Base-by-base conservation (phyloP, 2,888 invertebrate species). In the Bombylius major region DNA sequence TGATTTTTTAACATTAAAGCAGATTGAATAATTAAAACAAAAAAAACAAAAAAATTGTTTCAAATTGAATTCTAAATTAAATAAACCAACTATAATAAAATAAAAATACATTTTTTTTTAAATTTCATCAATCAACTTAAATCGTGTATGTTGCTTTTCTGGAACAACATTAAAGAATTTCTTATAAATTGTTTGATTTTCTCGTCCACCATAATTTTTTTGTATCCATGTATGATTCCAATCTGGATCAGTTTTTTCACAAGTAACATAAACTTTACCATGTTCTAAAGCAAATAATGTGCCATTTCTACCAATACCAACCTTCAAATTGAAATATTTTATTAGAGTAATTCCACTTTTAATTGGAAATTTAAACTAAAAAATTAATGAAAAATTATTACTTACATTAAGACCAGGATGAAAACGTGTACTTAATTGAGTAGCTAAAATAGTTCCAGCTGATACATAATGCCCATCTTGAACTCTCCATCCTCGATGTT, bases 151-250 rank as follows among this genome's bases (percentile, higher is more conserved):
- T 62, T 91, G 85, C 34, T 83, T 81, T 58, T 84, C 77, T 0
- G 92, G 86, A 63, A 94, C 78, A 45, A 95, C 80, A 76, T 95
- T 86, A 63, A 82, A 89, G 69, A 91, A 89, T 67, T 91, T 91
- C 70, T 93, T 94, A 65, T 83, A 82, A 61, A 91, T 85, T 3
- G 76, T 78, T 62, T 82, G 81, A 3, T 79, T 75, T 64, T 83
- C 76, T 56, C 87, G 76, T 0, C 82, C 82, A 0, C 75, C 77
- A 69, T 88, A 85, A 66, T 80, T 71, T 59, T 80, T 72, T 66
- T 82, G 77, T 39, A 90, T 77, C 86, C 89, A 87, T 0, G 79
- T 77, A 65, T 89, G 87, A 14, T 84, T 79, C 83, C 87, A 89
- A 65, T 89, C 80, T 0, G 86, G 86, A 58, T 90, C 82, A 55